Conservation (phyloP, 2,888 invertebrate genomes). For the Agonopterix subpropinquella region DNA sequence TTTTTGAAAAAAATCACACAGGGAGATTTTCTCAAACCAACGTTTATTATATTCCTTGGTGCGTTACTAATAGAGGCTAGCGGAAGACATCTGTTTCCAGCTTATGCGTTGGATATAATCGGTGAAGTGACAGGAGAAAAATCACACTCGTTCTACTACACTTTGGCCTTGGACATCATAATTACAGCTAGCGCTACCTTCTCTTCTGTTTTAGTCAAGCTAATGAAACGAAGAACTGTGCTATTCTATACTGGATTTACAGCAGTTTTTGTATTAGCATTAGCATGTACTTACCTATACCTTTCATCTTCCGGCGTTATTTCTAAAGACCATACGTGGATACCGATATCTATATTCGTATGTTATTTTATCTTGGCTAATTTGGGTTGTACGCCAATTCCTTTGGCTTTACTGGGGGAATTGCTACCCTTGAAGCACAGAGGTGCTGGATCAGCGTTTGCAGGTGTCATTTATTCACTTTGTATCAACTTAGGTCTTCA, state of each 20-base stretch:
- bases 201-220: slow-evolving; percentile 37
- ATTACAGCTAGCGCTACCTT: slow-evolving; percentile 34
- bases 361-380: slow-evolving; percentile 42
- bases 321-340: slow-evolving; percentile 25
- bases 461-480: slow-evolving; percentile 31
- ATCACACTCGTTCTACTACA: slow-evolving; percentile 35
- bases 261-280: slow-evolving; percentile 26
- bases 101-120: slow-evolving; percentile 46
- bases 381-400: slow-evolving; percentile 49
- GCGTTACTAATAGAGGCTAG: slow-evolving; percentile 34
- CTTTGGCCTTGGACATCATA: slow-evolving; percentile 37
- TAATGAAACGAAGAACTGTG: slow-evolving; percentile 37
- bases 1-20: slow-evolving; percentile 35
- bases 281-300: slow-evolving; percentile 33
- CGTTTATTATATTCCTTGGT: slow-evolving; percentile 29
- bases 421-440: slow-evolving; percentile 46
- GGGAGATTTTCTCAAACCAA: slow-evolving; percentile 43
- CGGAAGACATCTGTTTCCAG: slow-evolving; percentile 45
- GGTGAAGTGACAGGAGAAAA: slow-evolving; percentile 32
- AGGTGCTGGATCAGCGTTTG: slow-evolving; percentile 31
- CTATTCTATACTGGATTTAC: slow-evolving; percentile 39
- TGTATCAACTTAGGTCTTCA: slow-evolving; percentile 32
- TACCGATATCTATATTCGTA: slow-evolving; percentile 34
- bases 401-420: slow-evolving; percentile 47
- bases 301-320: slow-evolving; percentile 24